Evolutionary conservation across 1,140 invertebrate species (phyloP).

Genomic region (Macrotrachela quadricornifera): DNA sequence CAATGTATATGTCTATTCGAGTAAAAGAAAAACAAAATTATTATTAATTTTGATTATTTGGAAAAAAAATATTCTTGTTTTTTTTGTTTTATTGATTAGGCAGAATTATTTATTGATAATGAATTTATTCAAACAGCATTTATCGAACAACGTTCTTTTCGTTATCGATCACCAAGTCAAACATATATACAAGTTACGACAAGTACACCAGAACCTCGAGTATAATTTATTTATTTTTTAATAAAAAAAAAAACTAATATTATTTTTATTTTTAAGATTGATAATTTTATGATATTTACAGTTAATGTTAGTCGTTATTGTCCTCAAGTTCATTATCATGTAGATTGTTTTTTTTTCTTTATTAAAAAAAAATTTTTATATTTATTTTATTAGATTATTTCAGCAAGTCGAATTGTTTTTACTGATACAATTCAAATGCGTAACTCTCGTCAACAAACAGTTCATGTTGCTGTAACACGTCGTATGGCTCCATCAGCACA

Average conservation of each 20-base stretch:
- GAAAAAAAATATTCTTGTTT: too few species aligned
- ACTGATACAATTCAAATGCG: conserved; percentile 24
- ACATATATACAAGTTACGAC: conserved; percentile 67
- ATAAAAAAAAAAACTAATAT: too few species aligned
- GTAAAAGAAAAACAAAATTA: too few species aligned
- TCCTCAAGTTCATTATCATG: conserved; percentile 58
- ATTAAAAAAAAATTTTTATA: too few species aligned
- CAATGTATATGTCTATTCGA: too few species aligned
- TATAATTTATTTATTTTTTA: conserved; percentile 35
- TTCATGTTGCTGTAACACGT: conserved; percentile 61
- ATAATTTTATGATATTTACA: conserved; percentile 74
- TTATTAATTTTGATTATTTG: too few species aligned
- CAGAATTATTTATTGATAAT: too few species aligned
- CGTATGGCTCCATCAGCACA: conserved; percentile 84
- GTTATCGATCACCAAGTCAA: conserved; percentile 49
- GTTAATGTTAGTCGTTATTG: conserved; percentile 73
- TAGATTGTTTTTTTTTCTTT: too few species aligned
- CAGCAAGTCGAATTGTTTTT: conserved; percentile 25
- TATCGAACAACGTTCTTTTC: conserved; percentile 4
- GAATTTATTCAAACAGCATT: neutral
- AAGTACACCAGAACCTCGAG: conserved; percentile 57
- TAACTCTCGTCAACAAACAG: conserved; percentile 40
- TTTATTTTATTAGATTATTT: conserved; percentile 12
- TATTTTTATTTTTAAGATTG: too few species aligned
- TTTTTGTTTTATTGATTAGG: too few species aligned